Percentiles rank a stretch among this genome's conserved stretches.
Conservation (phyloP, 1,140 invertebrate genomes). For the Acromyrmex echinatior region DNA sequence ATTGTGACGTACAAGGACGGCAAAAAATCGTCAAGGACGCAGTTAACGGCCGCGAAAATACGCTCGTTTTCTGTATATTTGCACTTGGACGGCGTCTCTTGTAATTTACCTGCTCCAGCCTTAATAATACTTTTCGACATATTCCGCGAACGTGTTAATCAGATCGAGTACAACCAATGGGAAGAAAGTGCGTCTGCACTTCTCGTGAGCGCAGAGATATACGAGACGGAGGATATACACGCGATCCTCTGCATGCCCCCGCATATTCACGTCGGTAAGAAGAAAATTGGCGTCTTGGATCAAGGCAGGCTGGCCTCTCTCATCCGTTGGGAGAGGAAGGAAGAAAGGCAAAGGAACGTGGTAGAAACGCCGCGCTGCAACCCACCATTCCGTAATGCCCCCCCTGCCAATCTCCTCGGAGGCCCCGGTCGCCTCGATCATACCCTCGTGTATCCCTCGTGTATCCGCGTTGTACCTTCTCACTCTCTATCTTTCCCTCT, state of each 20-base stretch:
- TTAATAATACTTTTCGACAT: conserved; percentile 73
- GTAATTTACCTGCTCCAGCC: conserved; percentile 61
- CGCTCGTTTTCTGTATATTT: conserved; percentile 65
- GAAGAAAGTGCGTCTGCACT: conserved; percentile 64
- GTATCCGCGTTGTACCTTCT: conserved; percentile 16
- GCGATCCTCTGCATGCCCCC: conserved; percentile 66
- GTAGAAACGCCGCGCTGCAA: conserved; percentile 46
- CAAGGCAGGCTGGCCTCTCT: conserved; percentile 20
- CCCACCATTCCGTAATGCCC: conserved; percentile 49
- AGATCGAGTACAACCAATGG: conserved; percentile 71
- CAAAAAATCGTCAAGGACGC: conserved; percentile 8
- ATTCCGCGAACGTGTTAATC: conserved; percentile 76
- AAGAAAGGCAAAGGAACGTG: conserved; percentile 14
- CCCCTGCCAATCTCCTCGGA: not conserved
- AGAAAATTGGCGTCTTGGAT: conserved; percentile 74
- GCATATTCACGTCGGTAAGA: conserved; percentile 75
- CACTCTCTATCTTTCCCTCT: conserved; percentile 29
- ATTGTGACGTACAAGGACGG: conserved; percentile 17
- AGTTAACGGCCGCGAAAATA: conserved; percentile 43
- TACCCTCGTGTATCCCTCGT: conserved; percentile 30
- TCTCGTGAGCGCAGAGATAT: conserved; percentile 48
- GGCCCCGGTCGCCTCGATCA: not conserved
- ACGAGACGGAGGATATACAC: conserved; percentile 64
- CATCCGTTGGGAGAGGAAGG: conserved; percentile 19
- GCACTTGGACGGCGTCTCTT: conserved; percentile 45